A percentile compares a stretch with the other conserved stretches of the same genome.
phyloP scores from a whole-genome alignment of 2,888 invertebrate species.

The Deladenus siricidicola region DNA sequence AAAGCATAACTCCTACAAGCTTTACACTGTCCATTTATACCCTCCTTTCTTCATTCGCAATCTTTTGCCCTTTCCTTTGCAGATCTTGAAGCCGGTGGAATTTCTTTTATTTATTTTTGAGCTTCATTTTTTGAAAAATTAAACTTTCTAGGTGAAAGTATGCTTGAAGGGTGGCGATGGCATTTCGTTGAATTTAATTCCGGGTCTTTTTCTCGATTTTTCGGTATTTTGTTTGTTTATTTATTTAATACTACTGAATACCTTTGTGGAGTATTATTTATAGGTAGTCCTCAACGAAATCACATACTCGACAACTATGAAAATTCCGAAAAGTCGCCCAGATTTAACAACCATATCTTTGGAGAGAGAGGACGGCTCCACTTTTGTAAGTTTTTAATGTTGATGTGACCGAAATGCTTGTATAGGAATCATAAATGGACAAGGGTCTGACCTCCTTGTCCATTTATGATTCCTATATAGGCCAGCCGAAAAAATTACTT shows the following conservation, averaged over 20 bases:
- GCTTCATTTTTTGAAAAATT: neutral
- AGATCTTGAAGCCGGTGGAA: slow-evolving; percentile 61
- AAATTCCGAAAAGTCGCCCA: slow-evolving; percentile 26
- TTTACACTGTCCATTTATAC: slow-evolving; percentile 74
- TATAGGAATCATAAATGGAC: no score
- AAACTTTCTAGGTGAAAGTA: slow-evolving; percentile 14
- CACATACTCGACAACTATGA: slow-evolving; percentile 35
- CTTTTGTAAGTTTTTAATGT: no score
- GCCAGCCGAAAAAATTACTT: no score
- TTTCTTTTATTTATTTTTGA: neutral
- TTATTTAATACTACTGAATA: neutral
- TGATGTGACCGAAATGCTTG: no score
- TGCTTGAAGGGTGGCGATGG: slow-evolving; percentile 38
- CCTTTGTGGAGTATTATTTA: neutral
- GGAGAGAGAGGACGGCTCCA: slow-evolving; percentile 27
- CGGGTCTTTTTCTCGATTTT: slow-evolving; percentile 24
- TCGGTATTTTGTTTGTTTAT: neutral
- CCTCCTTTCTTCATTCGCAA: slow-evolving; percentile 84
- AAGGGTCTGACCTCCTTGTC: no score
- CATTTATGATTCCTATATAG: no score
- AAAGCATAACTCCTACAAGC: slow-evolving; percentile 41
- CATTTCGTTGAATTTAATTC: slow-evolving; percentile 36
- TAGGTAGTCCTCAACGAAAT: slow-evolving; percentile 19
- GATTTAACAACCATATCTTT: slow-evolving; percentile 39
- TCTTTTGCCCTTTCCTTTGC: slow-evolving; percentile 72